Percentiles rank a stretch among this genome's conserved stretches.
Evolutionary conservation across 2,888 invertebrate species (phyloP).

Genomic region (Noctua janthina): DNA sequence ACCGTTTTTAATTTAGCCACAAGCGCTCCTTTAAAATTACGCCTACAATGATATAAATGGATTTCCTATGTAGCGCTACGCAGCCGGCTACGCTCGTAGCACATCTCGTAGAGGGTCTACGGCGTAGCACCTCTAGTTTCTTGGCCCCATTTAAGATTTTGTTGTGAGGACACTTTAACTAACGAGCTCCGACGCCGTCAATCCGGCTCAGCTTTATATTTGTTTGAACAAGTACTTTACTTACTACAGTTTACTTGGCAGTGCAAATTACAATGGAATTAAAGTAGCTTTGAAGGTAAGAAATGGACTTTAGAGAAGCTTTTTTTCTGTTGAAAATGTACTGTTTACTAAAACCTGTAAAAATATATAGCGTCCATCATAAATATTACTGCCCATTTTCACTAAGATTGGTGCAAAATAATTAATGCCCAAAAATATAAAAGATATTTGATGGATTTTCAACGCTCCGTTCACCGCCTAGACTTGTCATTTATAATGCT

Average conservation of each 20-base stretch:
- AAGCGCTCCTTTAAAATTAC: background rate
- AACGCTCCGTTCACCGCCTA: background rate
- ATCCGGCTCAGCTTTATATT: conserved; percentile 69
- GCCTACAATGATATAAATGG: background rate
- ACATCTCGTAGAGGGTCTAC: conserved; percentile 38
- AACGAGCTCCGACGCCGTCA: conserved; percentile 73
- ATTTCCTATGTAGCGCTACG: conserved; percentile 13
- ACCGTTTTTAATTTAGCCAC: too few relatives aligned
- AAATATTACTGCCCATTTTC: background rate
- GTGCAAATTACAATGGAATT: conserved; percentile 20
- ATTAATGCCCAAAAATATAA: background rate
- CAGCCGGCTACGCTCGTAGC: conserved; percentile 53
- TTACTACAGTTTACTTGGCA: conserved; percentile 18
- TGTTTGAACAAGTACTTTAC: conserved; percentile 54
- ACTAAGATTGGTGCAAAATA: background rate
- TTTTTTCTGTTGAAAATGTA: background rate
- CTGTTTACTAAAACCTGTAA: background rate
- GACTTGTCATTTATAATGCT: too few relatives aligned
- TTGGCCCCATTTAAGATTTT: conserved; percentile 68
- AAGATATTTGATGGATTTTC: background rate
- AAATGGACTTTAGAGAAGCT: background rate
- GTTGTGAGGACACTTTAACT: conserved; percentile 74
- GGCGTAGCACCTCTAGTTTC: conserved; percentile 52
- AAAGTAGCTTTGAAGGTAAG: background rate
- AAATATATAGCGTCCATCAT: too few relatives aligned